Percentiles rank a stretch among this genome's conserved stretches.
These are phyloP conservation scores for Scopus umbretta DNA, from an alignment of 2,113 vertebrate genomes.

Conservation along the genomic window DNA sequence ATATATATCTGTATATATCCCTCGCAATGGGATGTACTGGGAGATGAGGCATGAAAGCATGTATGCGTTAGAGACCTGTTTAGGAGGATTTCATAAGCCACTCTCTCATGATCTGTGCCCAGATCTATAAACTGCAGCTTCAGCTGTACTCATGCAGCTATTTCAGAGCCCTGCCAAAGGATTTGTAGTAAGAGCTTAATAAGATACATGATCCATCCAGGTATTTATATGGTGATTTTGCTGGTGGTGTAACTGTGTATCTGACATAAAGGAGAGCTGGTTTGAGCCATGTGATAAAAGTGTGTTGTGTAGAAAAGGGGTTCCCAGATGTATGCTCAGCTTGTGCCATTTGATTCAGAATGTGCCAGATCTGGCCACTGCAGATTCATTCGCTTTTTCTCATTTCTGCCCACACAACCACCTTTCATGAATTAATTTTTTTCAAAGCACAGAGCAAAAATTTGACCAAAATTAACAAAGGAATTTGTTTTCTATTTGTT, in stretches of 20 bases:
- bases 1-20: background rate
- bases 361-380: background rate
- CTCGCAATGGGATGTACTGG: background rate
- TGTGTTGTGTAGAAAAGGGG: background rate
- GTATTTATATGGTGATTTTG: background rate
- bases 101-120: background rate
- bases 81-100: background rate
- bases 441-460: background rate
- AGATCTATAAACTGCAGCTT: background rate
- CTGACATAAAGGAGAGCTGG: background rate
- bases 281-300: background rate
- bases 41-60: background rate
- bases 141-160: background rate
- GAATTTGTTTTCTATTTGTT: background rate
- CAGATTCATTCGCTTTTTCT: background rate
- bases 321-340: background rate
- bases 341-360: background rate
- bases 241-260: background rate
- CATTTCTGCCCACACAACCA: background rate
- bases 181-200: background rate
- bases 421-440: background rate
- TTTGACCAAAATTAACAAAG: background rate
- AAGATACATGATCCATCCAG: background rate
- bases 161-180: background rate
- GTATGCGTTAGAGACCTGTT: rapidly evolving